phyloP scores from a whole-genome alignment of 2,797 vertebrate genomes.

The Macropodus opercularis region DNA sequence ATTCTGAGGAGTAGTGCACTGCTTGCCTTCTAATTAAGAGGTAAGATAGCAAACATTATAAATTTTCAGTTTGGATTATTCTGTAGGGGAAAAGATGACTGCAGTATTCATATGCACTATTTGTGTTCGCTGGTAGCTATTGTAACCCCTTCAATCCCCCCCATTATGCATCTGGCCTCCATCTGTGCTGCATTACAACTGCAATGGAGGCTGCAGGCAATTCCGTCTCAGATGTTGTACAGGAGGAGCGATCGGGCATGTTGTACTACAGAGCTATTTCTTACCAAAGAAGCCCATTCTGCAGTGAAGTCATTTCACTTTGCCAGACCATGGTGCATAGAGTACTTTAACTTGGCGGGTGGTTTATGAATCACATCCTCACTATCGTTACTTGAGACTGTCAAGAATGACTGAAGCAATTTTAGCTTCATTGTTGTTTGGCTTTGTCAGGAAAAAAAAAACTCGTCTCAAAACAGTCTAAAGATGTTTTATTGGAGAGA shows the following conservation, averaged over 20 bases:
- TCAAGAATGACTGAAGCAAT: slow-evolving; percentile 19
- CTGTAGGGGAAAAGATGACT: slow-evolving; percentile 44
- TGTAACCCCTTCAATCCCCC: slow-evolving; percentile 9
- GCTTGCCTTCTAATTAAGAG: slow-evolving; percentile 45
- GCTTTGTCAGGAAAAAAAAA: slow-evolving; percentile 20
- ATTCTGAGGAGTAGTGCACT: slow-evolving; percentile 33
- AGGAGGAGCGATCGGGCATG: slow-evolving; percentile 8
- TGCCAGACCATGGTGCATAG: neutral
- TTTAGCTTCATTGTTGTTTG: slow-evolving; percentile 17
- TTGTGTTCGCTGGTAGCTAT: slow-evolving; percentile 33
- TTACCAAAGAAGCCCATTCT: slow-evolving; percentile 5
- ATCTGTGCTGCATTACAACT: slow-evolving; percentile 37
- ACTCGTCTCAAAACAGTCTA: slow-evolving; percentile 1
- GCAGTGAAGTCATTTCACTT: neutral
- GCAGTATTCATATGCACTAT: slow-evolving; percentile 54
- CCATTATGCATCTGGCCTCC: slow-evolving; percentile 29
- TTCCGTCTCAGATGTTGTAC: slow-evolving; percentile 11
- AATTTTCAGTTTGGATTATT: slow-evolving; percentile 42
- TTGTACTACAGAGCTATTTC: slow-evolving; percentile 13
- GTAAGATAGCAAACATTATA: slow-evolving; percentile 20
- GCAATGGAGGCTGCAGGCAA: slow-evolving; percentile 17
- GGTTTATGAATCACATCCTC: slow-evolving; percentile 1
- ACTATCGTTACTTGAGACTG: slow-evolving; percentile 1
- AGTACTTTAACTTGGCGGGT: no score
- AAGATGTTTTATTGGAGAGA: slow-evolving; percentile 14